Conservation (phyloP, 2,888 invertebrate genomes). For the Caenorhabditis sinica region DNA sequence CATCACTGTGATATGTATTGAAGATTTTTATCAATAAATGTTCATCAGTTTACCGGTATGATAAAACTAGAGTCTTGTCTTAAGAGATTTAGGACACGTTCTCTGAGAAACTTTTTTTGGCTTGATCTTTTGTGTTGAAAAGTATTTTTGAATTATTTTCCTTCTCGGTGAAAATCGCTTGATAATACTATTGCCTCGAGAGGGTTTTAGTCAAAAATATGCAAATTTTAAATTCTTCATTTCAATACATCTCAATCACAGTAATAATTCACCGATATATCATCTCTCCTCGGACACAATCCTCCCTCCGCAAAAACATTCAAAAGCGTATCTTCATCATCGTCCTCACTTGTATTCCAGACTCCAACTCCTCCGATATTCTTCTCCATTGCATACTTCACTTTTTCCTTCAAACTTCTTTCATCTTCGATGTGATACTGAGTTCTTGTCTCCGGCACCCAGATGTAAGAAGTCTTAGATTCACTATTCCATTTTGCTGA, state of each 20-base stretch:
- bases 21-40: no score
- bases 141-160: no score
- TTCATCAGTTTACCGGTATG: no score
- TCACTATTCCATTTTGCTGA: conserved; percentile 7
- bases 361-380: conserved; percentile 15
- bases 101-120: no score
- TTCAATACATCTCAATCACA: not conserved
- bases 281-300: conserved; percentile 30
- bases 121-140: no score
- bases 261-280: conserved; percentile 24
- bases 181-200: no score
- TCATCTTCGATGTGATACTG: conserved; percentile 7
- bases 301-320: conserved; percentile 44
- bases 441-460: not conserved
- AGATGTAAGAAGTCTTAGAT: conserved; percentile 9
- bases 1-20: conserved; percentile 23
- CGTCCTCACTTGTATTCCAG: conserved; percentile 58
- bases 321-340: conserved; percentile 75
- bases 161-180: no score
- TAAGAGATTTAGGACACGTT: no score
- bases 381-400: conserved; percentile 2
- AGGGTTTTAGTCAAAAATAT: no score
- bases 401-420: conserved; percentile 10
- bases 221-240: no score
- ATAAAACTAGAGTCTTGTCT: no score